Percentiles rank a stretch among this genome's conserved stretches.
These are phyloP conservation scores for Hydroisotoma schaefferi DNA, from an alignment of 2,888 invertebrate genomes.

Conservation along the genomic window DNA sequence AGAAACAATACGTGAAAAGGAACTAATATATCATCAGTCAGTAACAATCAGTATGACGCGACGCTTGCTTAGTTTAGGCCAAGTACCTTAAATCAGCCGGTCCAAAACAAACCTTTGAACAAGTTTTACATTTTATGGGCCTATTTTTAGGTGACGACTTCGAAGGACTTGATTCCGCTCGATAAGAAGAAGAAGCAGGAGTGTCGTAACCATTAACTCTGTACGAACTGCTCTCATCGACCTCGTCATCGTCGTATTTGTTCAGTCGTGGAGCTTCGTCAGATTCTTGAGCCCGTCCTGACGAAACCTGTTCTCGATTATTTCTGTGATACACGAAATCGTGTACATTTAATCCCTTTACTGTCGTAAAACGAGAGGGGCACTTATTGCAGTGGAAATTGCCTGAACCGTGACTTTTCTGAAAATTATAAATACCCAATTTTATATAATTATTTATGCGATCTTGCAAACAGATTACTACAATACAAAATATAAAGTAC, in stretches of 20 bases:
- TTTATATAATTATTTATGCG: background rate
- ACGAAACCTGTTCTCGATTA: constrained; percentile 2
- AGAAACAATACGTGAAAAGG: background rate
- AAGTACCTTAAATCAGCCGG: no score
- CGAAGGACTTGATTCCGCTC: background rate
- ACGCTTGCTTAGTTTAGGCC: constrained; percentile 6
- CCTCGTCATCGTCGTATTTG: no score
- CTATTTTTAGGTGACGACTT: constrained; percentile 16
- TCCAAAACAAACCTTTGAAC: constrained; percentile 10
- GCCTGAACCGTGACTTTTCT: constrained; percentile 15
- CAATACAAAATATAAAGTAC: background rate
- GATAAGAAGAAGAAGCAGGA: no score
- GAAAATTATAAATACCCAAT: background rate
- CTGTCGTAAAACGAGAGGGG: constrained; percentile 1
- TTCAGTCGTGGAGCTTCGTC: background rate
- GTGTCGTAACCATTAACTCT: no score
- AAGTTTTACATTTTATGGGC: constrained; percentile 18
- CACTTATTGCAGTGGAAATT: background rate
- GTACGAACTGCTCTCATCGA: no score
- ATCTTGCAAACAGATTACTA: background rate
- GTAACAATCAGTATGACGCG: background rate
- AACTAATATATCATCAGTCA: background rate
- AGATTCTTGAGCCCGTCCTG: background rate
- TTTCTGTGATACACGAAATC: constrained; percentile 9
- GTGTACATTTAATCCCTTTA: constrained; percentile 1